Conservation (phyloP, 2,113 vertebrate genomes). For the Rutilus rutilus region DNA sequence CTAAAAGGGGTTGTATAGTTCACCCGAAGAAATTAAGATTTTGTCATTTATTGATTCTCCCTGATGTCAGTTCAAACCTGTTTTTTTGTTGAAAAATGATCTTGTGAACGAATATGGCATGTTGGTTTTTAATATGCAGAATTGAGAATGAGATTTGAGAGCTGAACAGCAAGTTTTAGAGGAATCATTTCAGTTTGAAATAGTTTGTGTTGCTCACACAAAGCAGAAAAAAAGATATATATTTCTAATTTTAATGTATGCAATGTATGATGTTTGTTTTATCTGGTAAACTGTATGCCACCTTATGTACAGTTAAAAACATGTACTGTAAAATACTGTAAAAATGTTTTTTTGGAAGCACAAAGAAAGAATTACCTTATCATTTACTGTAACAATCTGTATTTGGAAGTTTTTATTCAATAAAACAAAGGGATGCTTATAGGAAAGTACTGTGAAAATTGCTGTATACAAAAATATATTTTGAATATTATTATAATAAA, state of each 20-base stretch:
- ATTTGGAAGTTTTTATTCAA: neutral
- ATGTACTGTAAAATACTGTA: neutral
- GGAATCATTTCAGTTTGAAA: neutral
- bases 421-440: neutral
- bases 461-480: too few relatives aligned
- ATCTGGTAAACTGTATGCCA: neutral
- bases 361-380: neutral
- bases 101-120: neutral
- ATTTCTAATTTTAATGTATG: neutral
- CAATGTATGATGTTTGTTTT: neutral
- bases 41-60: neutral
- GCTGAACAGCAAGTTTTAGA: neutral
- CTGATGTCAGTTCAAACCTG: neutral
- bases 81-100: neutral
- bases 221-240: neutral
- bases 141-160: neutral
- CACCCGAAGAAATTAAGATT: neutral
- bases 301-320: neutral
- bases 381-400: neutral
- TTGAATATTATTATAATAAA: neutral
- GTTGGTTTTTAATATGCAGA: neutral
- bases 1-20: neutral
- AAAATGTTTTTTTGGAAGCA: neutral
- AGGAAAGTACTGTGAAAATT: too few relatives aligned
- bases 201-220: neutral